Conservation (phyloP, 1,140 invertebrate genomes). For the Drosophila parvula region DNA sequence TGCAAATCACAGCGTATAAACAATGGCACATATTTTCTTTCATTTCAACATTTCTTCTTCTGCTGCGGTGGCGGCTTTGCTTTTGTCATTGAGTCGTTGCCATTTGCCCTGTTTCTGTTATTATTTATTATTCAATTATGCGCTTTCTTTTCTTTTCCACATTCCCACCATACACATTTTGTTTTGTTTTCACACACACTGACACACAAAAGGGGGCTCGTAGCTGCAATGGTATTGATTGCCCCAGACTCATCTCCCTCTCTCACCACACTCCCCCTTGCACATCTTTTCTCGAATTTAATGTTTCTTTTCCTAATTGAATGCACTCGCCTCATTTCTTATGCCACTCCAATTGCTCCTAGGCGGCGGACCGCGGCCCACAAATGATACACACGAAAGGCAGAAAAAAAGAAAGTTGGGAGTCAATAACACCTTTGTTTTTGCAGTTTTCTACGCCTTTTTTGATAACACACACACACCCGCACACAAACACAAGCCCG, state of each 20-base stretch:
- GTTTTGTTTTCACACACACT: constrained; percentile 70
- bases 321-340: constrained; percentile 44
- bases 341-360: constrained; percentile 43
- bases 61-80: constrained; percentile 47
- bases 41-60: constrained; percentile 55
- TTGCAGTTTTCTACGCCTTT: constrained; percentile 72
- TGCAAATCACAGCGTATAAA: constrained; percentile 69
- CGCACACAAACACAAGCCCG: constrained; percentile 10
- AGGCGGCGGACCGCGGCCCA: constrained; percentile 42
- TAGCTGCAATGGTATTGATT: constrained; percentile 69
- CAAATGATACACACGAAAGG: constrained; percentile 28
- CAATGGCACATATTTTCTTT: constrained; percentile 71
- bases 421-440: constrained; percentile 74
- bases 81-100: constrained; percentile 71
- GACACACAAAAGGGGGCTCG: constrained; percentile 39
- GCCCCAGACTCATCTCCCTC: constrained; percentile 52
- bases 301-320: constrained; percentile 42
- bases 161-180: constrained; percentile 55
- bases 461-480: constrained; percentile 62
- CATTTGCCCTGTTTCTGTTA: constrained; percentile 70
- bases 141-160: constrained; percentile 67
- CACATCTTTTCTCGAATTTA: constrained; percentile 28
- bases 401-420: constrained; percentile 69
- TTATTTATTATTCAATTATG: constrained; percentile 82
- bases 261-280: constrained; percentile 34